phyloP scores from a whole-genome alignment of 2,797 vertebrate genomes.

The Sebastes dallii region DNA sequence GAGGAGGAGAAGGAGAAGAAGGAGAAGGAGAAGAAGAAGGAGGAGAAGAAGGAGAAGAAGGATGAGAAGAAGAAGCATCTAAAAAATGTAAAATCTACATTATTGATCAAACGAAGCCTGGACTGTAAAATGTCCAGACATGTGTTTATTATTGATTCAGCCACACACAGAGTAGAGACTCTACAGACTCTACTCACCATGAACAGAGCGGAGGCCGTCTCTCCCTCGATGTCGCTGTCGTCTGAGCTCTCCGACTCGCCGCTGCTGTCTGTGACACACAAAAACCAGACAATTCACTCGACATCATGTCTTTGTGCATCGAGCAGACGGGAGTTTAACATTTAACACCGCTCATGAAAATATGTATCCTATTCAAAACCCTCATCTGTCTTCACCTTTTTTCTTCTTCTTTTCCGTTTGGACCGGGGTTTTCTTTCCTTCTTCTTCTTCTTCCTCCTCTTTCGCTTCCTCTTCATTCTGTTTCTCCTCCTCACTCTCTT shows the following conservation, averaged over 20 bases:
- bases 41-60: no score
- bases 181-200: conserved; percentile 88
- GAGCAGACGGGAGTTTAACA: not conserved
- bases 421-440: conserved; percentile 87
- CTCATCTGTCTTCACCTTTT: conserved; percentile 69
- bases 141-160: not conserved
- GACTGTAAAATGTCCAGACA: not conserved
- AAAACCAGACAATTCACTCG: not conserved
- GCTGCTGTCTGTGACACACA: conserved; percentile 86
- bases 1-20: no score
- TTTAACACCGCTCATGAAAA: no score
- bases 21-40: no score
- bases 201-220: conserved; percentile 90
- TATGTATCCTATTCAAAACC: not conserved
- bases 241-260: conserved; percentile 91
- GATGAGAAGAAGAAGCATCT: no score
- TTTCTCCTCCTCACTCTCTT: conserved; percentile 94
- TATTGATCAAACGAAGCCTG: not conserved
- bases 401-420: conserved; percentile 87
- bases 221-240: conserved; percentile 92
- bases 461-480: conserved; percentile 87
- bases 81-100: not conserved
- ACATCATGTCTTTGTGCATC: not conserved
- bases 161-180: not conserved
- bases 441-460: conserved; percentile 88